phyloP scores from a whole-genome alignment of 2,888 invertebrate genomes.

The Trichacis sp. region DNA sequence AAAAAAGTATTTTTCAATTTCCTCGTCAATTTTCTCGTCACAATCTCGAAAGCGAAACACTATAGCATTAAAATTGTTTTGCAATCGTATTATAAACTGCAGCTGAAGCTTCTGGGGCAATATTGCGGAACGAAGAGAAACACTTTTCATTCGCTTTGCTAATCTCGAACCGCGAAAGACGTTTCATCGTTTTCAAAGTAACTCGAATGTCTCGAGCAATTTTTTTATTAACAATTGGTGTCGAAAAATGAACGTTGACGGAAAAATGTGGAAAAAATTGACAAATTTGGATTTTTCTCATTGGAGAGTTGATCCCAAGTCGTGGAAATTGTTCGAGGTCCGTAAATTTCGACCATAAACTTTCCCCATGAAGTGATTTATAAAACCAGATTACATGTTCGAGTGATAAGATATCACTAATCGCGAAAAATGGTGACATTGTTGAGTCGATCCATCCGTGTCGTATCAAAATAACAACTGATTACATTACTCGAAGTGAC shows the following conservation, averaged over 20 bases:
- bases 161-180: conserved; percentile 17
- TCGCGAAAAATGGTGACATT: conserved; percentile 3
- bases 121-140: conserved; percentile 10
- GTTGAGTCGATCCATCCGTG: neutral
- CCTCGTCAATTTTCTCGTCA: too few species aligned
- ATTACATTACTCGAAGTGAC: neutral
- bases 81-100: conserved; percentile 6
- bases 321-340: conserved; percentile 54
- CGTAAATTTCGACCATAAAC: conserved; percentile 20
- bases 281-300: conserved; percentile 49
- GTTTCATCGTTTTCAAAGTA: neutral
- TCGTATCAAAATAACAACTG: neutral
- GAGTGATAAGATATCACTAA: conserved; percentile 4
- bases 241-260: conserved; percentile 50
- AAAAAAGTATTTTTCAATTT: too few species aligned
- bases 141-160: conserved; percentile 25
- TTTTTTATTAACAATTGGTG: too few species aligned
- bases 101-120: conserved; percentile 20
- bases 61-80: conserved; percentile 15
- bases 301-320: conserved; percentile 52
- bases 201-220: too few species aligned
- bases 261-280: conserved; percentile 53
- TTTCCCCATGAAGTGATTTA: neutral
- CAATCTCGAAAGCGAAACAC: conserved; percentile 9
- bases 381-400: neutral